Evolutionary conservation across 2,888 invertebrate genomes (phyloP), one percentile per base, ranked within the genome.

Genomic region (Drosophila kambysellisi): DNA sequence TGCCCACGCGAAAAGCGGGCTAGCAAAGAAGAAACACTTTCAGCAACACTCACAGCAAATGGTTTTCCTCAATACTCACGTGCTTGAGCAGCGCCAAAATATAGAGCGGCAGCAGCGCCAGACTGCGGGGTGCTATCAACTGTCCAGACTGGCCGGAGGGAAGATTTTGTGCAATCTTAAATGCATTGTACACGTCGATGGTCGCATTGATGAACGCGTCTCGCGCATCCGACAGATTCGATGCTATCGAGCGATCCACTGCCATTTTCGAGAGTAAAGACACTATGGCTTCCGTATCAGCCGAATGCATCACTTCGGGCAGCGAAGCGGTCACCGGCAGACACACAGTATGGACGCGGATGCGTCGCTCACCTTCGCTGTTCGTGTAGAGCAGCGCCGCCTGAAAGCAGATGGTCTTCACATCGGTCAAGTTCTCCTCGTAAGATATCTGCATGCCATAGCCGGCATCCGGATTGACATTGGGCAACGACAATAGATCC

Each of bases 241-340:
- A 96, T 50, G 96, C 95, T 88, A 97, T 94, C 74, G 97, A 97
- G 52, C 98, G 95, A 93, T 99, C 99, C 71, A 98, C 99, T 74
- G 99, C 99, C 99, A 99, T 99, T 95, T 99, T 99, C 32, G 98
- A 95, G 35, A 99, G 94, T 74, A 99, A 93, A 62, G 98, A 98
- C 62, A 98, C 95, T 80, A 99, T 98, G 77, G 98, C 97, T 92
- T 98, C 97, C 91, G 98, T 97, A 94, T 99, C 99, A 0, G 99
- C 99, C 15, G 96, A 95, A 91, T 97, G 96, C 85, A 99, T 95
- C 7, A 99, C 95, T 89, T 99, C 99, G 2, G 96, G 95, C 65
- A 99, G 92, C 84, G 96, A 97, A 65, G 95, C 95, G 0, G 97
- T 96, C 3, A 99, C 96, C 1, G 99, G 99, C 81, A 99, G 93